A percentile compares a stretch with the other conserved stretches of the same genome.
These are phyloP conservation scores for Lathronympha strigana DNA, from an alignment of 2,888 invertebrate genomes.

Conservation along the genomic window DNA sequence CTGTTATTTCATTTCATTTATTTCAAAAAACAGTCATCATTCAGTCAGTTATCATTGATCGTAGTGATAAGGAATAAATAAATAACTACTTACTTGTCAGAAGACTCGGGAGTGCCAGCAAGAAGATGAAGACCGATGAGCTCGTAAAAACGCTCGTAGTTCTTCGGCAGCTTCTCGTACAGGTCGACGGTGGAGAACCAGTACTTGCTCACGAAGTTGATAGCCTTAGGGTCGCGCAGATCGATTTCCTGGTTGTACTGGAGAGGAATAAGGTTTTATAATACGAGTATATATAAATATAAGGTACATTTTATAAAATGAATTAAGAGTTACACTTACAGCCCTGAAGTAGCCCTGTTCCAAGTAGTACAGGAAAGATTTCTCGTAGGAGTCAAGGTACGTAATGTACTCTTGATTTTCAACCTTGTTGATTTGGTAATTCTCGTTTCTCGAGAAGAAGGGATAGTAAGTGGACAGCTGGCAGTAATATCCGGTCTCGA, in stretches of 20 bases:
- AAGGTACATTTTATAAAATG: not conserved
- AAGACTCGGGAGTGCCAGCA: slow-evolving; percentile 56
- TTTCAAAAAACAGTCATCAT: too few relatives aligned
- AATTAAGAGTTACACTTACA: not conserved
- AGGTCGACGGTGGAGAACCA: slow-evolving; percentile 84
- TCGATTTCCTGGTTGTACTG: slow-evolving; percentile 68
- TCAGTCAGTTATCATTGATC: not conserved
- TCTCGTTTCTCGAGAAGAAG: slow-evolving; percentile 83
- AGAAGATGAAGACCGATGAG: slow-evolving; percentile 80
- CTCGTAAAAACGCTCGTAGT: slow-evolving; percentile 82
- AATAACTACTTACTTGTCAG: slow-evolving; percentile 56
- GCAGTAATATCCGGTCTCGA: slow-evolving; percentile 66
- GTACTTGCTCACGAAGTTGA: slow-evolving; percentile 82
- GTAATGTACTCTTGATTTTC: slow-evolving; percentile 72
- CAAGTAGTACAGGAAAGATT: slow-evolving; percentile 15
- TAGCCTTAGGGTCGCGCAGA: slow-evolving; percentile 69
- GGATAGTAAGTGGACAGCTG: slow-evolving; percentile 61
- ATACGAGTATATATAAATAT: not conserved
- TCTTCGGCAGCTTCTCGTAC: slow-evolving; percentile 60
- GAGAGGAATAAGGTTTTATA: not conserved
- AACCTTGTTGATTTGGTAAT: slow-evolving; percentile 84
- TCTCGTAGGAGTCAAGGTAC: slow-evolving; percentile 85
- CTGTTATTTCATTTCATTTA: too few relatives aligned
- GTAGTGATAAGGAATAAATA: not conserved
- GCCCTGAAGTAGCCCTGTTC: slow-evolving; percentile 12